These are phyloP conservation scores for Anguilla megastoma DNA, from an alignment of 2,797 vertebrate genomes.

Conservation along the genomic window DNA sequence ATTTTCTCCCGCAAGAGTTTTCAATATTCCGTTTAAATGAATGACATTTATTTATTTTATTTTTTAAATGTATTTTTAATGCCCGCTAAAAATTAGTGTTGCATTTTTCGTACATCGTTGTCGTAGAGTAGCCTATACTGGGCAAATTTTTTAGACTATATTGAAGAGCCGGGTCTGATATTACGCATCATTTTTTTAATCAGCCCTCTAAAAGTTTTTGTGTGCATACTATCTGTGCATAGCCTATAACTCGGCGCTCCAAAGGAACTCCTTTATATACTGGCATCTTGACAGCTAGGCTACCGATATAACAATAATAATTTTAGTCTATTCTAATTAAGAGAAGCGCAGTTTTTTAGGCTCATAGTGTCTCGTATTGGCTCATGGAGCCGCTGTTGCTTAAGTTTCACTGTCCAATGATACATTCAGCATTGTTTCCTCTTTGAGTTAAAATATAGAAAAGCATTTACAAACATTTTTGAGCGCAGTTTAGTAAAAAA, in stretches of 20 bases:
- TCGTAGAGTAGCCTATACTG: not conserved
- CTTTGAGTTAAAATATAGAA: not conserved
- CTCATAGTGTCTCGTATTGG: not conserved
- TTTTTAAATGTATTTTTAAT: not conserved
- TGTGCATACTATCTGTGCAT: not conserved
- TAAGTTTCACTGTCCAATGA: not conserved
- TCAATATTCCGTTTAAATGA: not conserved
- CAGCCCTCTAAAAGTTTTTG: not conserved
- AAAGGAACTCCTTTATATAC: not conserved
- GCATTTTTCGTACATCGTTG: not conserved
- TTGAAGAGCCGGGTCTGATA: not conserved
- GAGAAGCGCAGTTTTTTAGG: not conserved
- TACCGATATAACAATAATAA: not conserved
- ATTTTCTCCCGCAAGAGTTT: not conserved
- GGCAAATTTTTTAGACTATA: not conserved
- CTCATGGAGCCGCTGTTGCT: constrained; percentile 24
- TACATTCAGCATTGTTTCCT: not conserved
- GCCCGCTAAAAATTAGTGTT: not conserved
- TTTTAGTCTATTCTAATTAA: not conserved
- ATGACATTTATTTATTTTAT: not conserved
- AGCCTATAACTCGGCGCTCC: not conserved
- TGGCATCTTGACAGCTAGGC: not conserved
- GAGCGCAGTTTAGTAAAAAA: not conserved
- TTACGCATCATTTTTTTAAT: not conserved
- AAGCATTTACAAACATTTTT: not conserved